Conservation (phyloP, 2,797 vertebrate genomes). For the Lepus oiostolus region DNA sequence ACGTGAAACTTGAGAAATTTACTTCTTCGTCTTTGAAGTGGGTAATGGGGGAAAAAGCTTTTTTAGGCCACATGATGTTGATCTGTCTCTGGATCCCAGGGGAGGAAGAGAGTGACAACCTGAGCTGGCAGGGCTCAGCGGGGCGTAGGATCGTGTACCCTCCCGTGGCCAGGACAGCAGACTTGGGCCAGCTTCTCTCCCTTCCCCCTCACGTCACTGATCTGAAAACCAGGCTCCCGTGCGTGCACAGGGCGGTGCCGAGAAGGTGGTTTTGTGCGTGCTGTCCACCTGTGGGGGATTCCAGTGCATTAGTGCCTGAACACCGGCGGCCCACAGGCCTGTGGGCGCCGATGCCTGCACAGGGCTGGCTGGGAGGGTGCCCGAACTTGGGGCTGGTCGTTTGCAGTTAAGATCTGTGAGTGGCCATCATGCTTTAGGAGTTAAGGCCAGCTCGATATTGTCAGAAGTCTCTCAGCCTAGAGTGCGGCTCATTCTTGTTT, state of each 20-base stretch:
- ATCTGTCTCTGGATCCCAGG: background rate
- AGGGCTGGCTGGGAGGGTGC: background rate
- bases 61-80: background rate
- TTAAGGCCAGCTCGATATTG: constrained; percentile 2
- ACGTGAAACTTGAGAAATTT: constrained; percentile 49
- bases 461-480: background rate
- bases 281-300: background rate
- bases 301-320: background rate
- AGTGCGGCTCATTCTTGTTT: background rate
- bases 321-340: background rate
- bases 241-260: background rate
- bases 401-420: constrained; percentile 47
- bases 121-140: background rate
- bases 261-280: background rate
- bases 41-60: constrained; percentile 18
- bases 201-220: too few relatives aligned
- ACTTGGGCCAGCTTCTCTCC: too few relatives aligned
- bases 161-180: background rate
- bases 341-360: background rate
- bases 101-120: background rate
- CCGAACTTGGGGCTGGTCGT: background rate
- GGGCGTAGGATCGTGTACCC: background rate
- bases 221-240: background rate
- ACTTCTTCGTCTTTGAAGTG: background rate
- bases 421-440: background rate